Base-by-base conservation (phyloP, 2,797 vertebrate species). In the Urocyon cinereoargenteus region DNA sequence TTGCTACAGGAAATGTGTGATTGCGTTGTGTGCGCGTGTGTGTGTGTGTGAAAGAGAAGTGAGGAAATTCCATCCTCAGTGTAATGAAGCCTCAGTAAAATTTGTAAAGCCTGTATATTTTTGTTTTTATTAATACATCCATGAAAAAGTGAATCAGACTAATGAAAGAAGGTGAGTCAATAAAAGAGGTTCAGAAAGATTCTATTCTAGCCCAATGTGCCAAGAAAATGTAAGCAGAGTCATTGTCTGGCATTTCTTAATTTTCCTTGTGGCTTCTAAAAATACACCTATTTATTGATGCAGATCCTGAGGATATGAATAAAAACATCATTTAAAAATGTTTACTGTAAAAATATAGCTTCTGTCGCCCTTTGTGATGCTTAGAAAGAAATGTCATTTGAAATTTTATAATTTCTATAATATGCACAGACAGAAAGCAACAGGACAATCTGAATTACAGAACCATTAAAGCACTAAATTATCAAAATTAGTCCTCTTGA, bases 401-500 rank as follows among this genome's bases (percentile, higher is more conserved):
- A 89, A 77, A 49, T 81, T 21, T 84, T 31, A 61, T 78, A 57
- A 61, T 70, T 91, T 93, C 57, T 89, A 7, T 36, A 45, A 82
- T 59, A 21, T 73, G 5, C 10, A n/a, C 36, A 84, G 82, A 57
- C 6, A 88, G 18, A 31, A 45, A 90, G 13, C 24, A 91, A 53
- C 11, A 34, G 16, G 9, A 10, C 10, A 92, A 2, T 91, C 18
- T 86, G 31, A 88, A 83, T n/a, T 59, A 73, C 3, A 53, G 16
- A 72, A 45, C 3, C 49, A 92, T 40, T 28, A 83, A 88, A 68
- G 10, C 40, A 85, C n/a, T 59, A 66, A 59, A 11, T 85, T 40
- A 97, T 68, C 18, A 93, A 90, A 93, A 57, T 91, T 26, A 86
- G n/a, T 64, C 77, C 73, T 77, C n/a, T 11, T 1, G 36, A 93